Evolutionary conservation across 2,113 vertebrate genomes (phyloP).

Genomic region (Laticauda laticaudata): DNA sequence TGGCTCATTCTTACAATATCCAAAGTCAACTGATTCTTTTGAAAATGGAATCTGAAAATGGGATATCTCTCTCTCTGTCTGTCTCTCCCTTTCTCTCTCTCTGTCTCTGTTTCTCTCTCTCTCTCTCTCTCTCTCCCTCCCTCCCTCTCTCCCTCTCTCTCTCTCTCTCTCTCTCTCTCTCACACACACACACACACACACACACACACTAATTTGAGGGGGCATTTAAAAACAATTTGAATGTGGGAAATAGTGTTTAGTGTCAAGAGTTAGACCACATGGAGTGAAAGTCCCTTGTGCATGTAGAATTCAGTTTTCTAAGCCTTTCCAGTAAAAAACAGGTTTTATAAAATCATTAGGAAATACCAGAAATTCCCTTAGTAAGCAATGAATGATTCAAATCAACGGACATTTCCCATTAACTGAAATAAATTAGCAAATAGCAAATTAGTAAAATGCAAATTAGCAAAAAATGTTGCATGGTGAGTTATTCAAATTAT

Average conservation of each 20-base stretch:
- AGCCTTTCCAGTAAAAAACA: background rate
- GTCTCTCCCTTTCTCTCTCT: no score
- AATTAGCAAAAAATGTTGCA: slow-evolving; percentile 12
- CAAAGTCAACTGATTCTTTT: background rate
- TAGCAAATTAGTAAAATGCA: slow-evolving; percentile 35
- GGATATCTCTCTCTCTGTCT: no score
- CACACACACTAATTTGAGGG: background rate
- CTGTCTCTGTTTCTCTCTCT: no score
- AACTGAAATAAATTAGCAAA: slow-evolving; percentile 21
- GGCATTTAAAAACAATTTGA: background rate
- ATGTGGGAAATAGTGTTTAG: slow-evolving; percentile 1
- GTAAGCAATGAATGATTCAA: slow-evolving; percentile 12
- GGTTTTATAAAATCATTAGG: background rate
- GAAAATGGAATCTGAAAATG: background rate
- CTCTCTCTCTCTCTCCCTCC: no score
- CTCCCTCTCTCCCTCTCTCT: no score
- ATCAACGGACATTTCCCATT: slow-evolving; percentile 31
- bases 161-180: no score
- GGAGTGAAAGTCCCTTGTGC: background rate
- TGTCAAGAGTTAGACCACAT: background rate
- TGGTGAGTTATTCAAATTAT: slow-evolving; percentile 33
- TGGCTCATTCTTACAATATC: background rate
- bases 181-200: no score
- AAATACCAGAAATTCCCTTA: slow-evolving; percentile 5
- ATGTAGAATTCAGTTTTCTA: background rate